Conservation (phyloP, 2,888 invertebrate species). For the Megamerina dolium region DNA sequence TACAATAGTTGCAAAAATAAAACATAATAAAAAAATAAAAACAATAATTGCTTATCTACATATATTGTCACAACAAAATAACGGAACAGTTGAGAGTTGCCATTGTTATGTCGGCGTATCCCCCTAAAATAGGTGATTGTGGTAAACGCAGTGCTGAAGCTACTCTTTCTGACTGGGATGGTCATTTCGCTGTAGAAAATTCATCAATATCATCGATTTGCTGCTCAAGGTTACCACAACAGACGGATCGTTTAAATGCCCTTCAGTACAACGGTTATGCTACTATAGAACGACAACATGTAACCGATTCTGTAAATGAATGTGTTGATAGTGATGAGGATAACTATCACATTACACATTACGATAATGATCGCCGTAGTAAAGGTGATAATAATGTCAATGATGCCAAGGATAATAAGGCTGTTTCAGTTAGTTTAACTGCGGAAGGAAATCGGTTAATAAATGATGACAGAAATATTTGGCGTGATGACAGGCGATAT, state of each 20-base stretch:
- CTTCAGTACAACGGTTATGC: no score
- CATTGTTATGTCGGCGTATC: neutral
- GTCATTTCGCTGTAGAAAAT: constrained; percentile 9
- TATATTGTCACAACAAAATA: no score
- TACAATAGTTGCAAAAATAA: no score
- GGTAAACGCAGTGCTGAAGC: constrained; percentile 10
- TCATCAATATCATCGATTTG: constrained; percentile 1
- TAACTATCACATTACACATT: no score
- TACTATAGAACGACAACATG: neutral
- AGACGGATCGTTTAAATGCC: constrained; percentile 19
- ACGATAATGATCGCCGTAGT: neutral
- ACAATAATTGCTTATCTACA: no score
- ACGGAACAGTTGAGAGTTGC: no score
- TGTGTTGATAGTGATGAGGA: no score
- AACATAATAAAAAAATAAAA: no score
- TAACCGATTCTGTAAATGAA: neutral
- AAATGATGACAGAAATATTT: no score
- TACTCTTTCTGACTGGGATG: constrained; percentile 8
- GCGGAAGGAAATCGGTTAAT: no score
- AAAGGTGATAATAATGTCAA: neutral
- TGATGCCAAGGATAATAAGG: neutral
- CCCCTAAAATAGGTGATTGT: neutral
- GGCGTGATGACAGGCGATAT: neutral
- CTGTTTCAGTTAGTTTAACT: no score
- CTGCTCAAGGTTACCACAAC: constrained; percentile 2